Base-by-base conservation (phyloP, 2,797 vertebrate species). In the Manis javanica region DNA sequence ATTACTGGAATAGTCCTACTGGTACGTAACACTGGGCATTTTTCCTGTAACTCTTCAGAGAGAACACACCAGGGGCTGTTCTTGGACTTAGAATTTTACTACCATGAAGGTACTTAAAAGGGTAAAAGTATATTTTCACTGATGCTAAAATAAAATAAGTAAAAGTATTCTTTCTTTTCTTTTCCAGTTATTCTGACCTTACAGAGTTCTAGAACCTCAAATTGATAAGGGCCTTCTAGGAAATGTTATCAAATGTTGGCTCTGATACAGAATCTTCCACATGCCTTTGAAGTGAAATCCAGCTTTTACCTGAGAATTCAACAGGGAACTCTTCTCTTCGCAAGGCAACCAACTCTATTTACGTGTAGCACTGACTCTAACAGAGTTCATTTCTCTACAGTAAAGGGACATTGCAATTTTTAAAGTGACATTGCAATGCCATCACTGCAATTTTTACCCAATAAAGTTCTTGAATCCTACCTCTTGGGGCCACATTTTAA, bases 1-100 rank as follows among this genome's bases (percentile, higher is more conserved):
- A 12, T 46, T 37, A 24, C 23, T 9, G 34, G 42, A 88, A 75
- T 55, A 66, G 2, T 37, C 26, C 4, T 66, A 6, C 18, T 53
- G 14, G 0, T 53, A n/a, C 19, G 14, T 3, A 91, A 63, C 11
- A 3, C 10, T 82, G 15, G 8, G 5, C 18, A 83, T 66, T 92
- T 85, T 34, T 59, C 53, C 78, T 79, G 0, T 64, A 63, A 83
- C 1, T 74, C 26, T 95, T 87, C n/a, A 23, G 75, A 89, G 4
- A 91, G 31, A 75, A 55, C 53, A 51, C 68, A 68, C 2, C 12
- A 91, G 14, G 2, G 23, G 29, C 26, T 53, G 5, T 75, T 24
- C 66, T 78, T 21, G 23, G 94, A 37, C 31, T 96, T 94, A n/a
- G n/a, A 64, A 90, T 77, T 96, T 94, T 96, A 42, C 42, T 79